Conservation (phyloP, 2,113 vertebrate species). For the Dunckerocampus dactyliophorus region DNA sequence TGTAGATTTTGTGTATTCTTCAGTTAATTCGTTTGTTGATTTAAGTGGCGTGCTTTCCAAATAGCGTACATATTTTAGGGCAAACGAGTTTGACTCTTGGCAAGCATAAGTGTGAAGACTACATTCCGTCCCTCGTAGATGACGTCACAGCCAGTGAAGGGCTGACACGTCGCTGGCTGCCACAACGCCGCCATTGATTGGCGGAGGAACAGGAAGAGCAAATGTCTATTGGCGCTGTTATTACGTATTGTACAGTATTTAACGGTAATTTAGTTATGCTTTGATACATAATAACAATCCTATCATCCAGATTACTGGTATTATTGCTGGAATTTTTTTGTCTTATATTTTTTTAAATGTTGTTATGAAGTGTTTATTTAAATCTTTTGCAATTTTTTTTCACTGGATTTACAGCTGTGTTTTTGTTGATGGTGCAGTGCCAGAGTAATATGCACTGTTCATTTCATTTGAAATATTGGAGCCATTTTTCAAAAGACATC, state of each 20-base stretch:
- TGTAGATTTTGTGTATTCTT: no score
- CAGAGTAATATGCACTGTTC: no score
- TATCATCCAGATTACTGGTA: no score
- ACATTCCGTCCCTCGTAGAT: conserved; percentile 35
- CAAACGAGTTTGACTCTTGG: neutral
- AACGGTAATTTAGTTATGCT: neutral
- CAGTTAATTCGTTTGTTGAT: no score
- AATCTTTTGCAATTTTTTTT: no score
- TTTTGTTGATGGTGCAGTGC: no score
- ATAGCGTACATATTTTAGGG: neutral
- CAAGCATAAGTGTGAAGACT: conserved; percentile 13
- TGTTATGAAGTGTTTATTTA: neutral
- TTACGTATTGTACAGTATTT: no score
- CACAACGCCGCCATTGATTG: conserved; percentile 57
- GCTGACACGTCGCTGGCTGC: conserved; percentile 61
- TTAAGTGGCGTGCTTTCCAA: no score
- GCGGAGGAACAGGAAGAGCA: conserved; percentile 3
- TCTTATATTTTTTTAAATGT: neutral
- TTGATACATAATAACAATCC: no score
- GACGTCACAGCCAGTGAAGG: conserved; percentile 47
- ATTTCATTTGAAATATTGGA: no score
- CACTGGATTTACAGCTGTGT: no score
- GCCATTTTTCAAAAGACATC: no score
- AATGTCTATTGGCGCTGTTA: neutral
- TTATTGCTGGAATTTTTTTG: neutral